Percentiles rank a stretch among this genome's conserved stretches.
These are phyloP conservation scores for Brachionichthys hirsutus DNA, from an alignment of 2,113 vertebrate genomes.

Conservation along the genomic window DNA sequence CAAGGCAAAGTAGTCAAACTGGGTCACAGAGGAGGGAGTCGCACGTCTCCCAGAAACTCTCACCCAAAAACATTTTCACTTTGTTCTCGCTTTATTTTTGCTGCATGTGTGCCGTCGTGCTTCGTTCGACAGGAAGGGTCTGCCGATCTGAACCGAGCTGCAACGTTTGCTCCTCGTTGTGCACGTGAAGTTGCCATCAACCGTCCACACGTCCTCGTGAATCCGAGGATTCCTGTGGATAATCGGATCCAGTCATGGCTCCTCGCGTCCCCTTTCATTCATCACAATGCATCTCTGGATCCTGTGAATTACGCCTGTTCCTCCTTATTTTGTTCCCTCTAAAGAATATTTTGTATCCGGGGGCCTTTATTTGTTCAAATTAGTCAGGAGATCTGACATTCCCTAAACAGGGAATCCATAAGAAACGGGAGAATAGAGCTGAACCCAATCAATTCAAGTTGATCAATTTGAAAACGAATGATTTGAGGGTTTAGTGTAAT, in stretches of 20 bases:
- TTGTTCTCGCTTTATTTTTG: constrained; percentile 29
- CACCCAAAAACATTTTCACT: constrained; percentile 6
- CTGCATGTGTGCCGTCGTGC: background rate
- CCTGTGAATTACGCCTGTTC: constrained; percentile 29
- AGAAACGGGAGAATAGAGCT: no score
- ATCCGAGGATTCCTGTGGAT: constrained; percentile 9
- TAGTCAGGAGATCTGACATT: no score
- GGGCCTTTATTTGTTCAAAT: constrained; percentile 7
- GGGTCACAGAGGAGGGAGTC: constrained; percentile 59
- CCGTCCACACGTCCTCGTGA: constrained; percentile 14
- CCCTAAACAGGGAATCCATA: no score
- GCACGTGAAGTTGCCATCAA: background rate
- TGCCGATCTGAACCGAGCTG: no score
- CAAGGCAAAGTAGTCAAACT: constrained; percentile 65
- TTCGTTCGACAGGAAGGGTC: background rate
- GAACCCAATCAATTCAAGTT: no score
- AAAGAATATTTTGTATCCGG: constrained; percentile 24
- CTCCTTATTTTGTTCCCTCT: constrained; percentile 21
- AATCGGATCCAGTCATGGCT: constrained; percentile 37
- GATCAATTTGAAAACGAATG: background rate
- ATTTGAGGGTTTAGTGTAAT: no score
- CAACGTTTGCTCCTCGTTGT: no score
- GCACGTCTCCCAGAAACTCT: constrained; percentile 40
- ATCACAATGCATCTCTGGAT: constrained; percentile 35
- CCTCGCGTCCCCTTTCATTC: constrained; percentile 9